phyloP scores from a whole-genome alignment of 2,888 invertebrate genomes.

The Nomada flava region DNA sequence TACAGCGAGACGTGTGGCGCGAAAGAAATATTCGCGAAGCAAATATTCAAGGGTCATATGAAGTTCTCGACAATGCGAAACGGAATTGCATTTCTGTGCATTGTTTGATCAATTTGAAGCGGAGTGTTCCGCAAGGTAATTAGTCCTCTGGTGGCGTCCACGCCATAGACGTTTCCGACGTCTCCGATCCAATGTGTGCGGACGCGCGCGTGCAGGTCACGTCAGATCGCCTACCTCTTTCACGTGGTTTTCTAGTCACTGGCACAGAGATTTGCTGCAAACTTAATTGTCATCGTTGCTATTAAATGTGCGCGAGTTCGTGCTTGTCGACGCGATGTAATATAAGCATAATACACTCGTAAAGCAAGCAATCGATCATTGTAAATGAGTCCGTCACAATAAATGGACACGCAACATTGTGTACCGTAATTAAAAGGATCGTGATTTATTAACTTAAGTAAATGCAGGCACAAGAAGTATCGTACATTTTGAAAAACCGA shows the following conservation, averaged over 20 bases:
- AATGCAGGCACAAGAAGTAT: constrained; percentile 27
- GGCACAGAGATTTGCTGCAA: constrained; percentile 13
- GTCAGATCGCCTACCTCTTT: no score
- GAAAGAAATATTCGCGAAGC: neutral
- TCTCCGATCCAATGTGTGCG: no score
- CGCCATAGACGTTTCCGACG: neutral
- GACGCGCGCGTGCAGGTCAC: constrained; percentile 24
- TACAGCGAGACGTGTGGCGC: neutral
- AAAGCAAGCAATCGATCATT: neutral
- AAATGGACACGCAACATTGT: constrained; percentile 6
- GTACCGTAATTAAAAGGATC: constrained; percentile 7
- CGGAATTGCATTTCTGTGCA: constrained; percentile 73
- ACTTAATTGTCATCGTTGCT: constrained; percentile 51
- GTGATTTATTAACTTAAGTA: constrained; percentile 36
- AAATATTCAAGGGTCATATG: neutral
- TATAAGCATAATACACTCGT: neutral
- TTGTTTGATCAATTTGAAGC: constrained; percentile 60
- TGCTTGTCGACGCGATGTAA: neutral
- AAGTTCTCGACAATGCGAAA: constrained; percentile 12
- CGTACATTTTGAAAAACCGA: constrained; percentile 1
- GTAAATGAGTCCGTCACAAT: neutral
- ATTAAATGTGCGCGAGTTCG: constrained; percentile 22
- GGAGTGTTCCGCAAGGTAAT: constrained; percentile 72
- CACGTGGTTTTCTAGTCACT: neutral
- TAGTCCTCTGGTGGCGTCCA: constrained; percentile 51